phyloP scores from a whole-genome alignment of 35 echinoderm and acorn worm species.

The Strongylocentrotus purpuratus region DNA sequence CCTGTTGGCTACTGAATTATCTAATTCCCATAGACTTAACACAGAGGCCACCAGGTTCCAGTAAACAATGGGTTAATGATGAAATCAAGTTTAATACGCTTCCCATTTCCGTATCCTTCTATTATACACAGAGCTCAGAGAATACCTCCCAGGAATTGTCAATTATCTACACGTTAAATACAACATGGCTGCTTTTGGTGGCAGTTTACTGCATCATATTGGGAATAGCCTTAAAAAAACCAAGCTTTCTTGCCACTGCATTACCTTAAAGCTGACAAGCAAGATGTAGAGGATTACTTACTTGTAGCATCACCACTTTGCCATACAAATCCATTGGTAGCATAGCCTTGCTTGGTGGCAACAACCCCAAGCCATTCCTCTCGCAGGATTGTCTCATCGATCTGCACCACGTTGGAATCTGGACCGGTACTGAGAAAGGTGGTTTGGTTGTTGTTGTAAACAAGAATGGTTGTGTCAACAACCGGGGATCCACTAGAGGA shows the following conservation, averaged over 20 bases:
- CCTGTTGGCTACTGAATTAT: too few relatives aligned
- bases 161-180: too few relatives aligned
- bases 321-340: constrained; percentile 10
- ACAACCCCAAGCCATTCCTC: background rate
- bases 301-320: background rate
- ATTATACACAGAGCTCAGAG: too few relatives aligned
- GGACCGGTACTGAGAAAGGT: background rate
- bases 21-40: too few relatives aligned
- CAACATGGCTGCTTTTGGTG: too few relatives aligned
- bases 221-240: too few relatives aligned
- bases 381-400: background rate
- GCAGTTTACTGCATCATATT: too few relatives aligned
- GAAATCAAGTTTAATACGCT: too few relatives aligned
- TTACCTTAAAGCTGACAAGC: background rate
- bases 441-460: background rate
- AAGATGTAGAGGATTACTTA: background rate
- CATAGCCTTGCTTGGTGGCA: background rate
- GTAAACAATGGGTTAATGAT: too few relatives aligned
- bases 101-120: too few relatives aligned
- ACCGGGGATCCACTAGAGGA: background rate
- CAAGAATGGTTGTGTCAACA: background rate
- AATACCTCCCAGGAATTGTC: too few relatives aligned
- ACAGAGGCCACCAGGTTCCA: too few relatives aligned
- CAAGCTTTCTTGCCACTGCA: background rate
- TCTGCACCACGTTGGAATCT: background rate